Percentiles rank a stretch among this genome's conserved stretches.
Conservation (phyloP, 2,797 vertebrate genomes). For the Neosilurus mollespiculum region DNA sequence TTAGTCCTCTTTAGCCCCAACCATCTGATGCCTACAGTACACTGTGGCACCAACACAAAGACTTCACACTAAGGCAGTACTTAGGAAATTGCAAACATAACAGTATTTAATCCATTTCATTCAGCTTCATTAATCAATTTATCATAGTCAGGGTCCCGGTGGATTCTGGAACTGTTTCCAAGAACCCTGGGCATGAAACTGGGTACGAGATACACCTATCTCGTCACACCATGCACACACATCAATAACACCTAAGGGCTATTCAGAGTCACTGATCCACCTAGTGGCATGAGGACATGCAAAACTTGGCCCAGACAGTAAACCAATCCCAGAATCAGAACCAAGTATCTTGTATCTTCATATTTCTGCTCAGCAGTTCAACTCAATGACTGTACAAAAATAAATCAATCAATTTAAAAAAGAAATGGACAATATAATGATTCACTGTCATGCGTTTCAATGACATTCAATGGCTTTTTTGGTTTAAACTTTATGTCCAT, state of each 20-base stretch:
- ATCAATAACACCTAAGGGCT: background rate
- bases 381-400: too few species aligned
- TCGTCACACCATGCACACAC: background rate
- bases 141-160: background rate
- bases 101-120: background rate
- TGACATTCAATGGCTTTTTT: too few species aligned
- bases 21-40: background rate
- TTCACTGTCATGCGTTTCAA: too few species aligned
- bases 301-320: background rate
- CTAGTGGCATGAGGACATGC: background rate
- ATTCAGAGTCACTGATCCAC: background rate
- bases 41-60: conserved; percentile 3
- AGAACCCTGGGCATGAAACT: too few species aligned
- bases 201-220: background rate
- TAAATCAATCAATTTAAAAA: too few species aligned
- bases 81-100: background rate
- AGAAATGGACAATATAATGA: too few species aligned
- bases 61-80: conserved; percentile 9
- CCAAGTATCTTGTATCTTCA: background rate
- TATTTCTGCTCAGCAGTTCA: background rate
- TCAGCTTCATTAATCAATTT: background rate
- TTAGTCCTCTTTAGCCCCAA: conserved; percentile 38
- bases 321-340: background rate
- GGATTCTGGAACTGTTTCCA: background rate
- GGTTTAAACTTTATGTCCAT: too few species aligned